Base-by-base conservation (phyloP, 2,888 invertebrate species). In the Incurvaria masculella region DNA sequence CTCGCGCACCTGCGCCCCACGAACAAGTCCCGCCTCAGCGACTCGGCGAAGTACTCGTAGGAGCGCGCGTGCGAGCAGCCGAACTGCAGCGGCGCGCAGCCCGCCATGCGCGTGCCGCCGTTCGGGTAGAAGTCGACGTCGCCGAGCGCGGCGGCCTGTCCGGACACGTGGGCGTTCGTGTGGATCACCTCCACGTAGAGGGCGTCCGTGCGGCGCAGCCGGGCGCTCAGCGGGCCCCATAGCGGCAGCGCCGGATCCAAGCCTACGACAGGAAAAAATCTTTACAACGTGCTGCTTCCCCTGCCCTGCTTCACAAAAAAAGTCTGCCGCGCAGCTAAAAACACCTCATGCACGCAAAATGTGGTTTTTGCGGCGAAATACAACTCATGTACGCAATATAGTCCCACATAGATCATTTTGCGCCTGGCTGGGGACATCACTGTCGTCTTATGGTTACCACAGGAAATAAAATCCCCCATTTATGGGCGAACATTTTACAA, bases 41-140 rank as follows among this genome's bases (percentile, higher is more conserved):
- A 53, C 4, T 56, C 53, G 2, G 51, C 50, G 21, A 56, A 57
- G 45, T 49, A 55, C 16, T 53, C 42, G 21, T 52, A 44, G 11
- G 57, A 43, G 11, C 55, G 50, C 20, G 49, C 33, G 40, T 58
- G 58, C n/a, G 52, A 52, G 49, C 58, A 58, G 23, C 48, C 56
- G 11, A 57, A 44, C 17, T 43, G 44, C n/a, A 44, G 16, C 26
- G 42, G 11, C 14, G 42, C 38, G 40, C 56, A 56, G 1, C 56
- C 56, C 17, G 55, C 52, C 39, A 44, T 43, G 6, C 49, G 46
- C 5, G 44, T 44, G 14, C 59, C 63, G n/a, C 58, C 59, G 51
- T 65, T 64, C 17, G 61, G 58, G 48, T 64, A 64, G 55, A 64
- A 62, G 52, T 65, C 62, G n/a, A 59, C 55, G 42, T 59, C 54